Evolutionary conservation across 2,888 invertebrate genomes (phyloP), one percentile per base, ranked within the genome.

Genomic region (Macaria notata): DNA sequence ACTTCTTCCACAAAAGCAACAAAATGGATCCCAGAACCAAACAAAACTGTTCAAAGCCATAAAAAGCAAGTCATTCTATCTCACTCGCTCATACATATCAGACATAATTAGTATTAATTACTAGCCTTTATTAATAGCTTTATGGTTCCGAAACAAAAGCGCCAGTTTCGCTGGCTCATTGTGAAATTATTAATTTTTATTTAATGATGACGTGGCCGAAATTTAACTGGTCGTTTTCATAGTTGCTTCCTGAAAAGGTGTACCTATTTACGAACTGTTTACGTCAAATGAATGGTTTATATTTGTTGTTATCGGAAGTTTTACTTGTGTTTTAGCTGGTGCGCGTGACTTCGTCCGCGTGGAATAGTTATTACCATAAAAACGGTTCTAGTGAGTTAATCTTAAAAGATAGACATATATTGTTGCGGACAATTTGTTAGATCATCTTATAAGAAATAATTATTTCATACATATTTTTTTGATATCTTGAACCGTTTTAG

Each of bases 101-200:
- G 62, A 67, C 39, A 73, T 86, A 85, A 87, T 88, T 83, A 83
- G 81, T 83, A 84, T 87, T 86, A 86, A 88, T 88, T 82, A 71
- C 56, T 56, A 51, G 29, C 56, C 59, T 64, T 75, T 73, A 80
- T 77, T 75, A 81, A 81, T 78, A 75, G 65, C 65, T 73, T 62
- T 65, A 63, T 61, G 61, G 71, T 69, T 68, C 58, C 63, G 66
- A 76, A 76, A 81, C 78, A 81, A 79, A 74, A 70, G 74, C 63
- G 64, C 52, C 47, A 55, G 51, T 50, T 75, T 54, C 65, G 81
- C 76, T 57, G 49, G 58, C 65, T 81, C 81, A 81, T 62, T 65
- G 57, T 41, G n/a, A 41, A 36, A 52, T 62, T 55, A 76, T 80
- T 70, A 75, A 79, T 79, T 73, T 75, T 75, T 74, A 75, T 79